Conservation (phyloP, 2,888 invertebrate species). For the Ceriagrion tenellum region DNA sequence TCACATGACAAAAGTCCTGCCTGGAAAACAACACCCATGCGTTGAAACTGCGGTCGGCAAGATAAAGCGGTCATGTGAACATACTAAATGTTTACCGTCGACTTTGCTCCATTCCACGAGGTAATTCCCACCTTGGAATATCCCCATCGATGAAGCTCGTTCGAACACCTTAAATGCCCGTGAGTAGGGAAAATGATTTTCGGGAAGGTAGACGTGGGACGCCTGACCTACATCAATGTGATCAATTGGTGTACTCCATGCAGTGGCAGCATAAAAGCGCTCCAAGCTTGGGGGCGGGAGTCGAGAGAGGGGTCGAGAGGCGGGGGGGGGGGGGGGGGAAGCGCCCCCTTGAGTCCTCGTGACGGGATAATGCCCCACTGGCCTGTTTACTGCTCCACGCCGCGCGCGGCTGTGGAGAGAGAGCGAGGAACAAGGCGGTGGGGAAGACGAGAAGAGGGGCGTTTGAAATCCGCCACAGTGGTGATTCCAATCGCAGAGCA, state of each 20-base stretch:
- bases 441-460: neutral
- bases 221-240: neutral
- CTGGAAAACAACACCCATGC: too few species aligned
- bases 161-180: neutral
- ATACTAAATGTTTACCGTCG: too few species aligned
- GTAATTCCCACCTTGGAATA: too few species aligned
- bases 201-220: neutral
- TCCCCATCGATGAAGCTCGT: too few species aligned
- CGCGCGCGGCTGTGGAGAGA: neutral
- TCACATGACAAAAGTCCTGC: too few species aligned
- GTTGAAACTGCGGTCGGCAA: too few species aligned
- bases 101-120: too few species aligned
- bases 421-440: neutral
- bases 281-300: neutral
- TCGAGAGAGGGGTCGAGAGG: neutral
- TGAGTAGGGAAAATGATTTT: neutral
- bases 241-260: conserved; percentile 2
- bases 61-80: too few species aligned
- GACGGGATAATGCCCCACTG: conserved; percentile 1
- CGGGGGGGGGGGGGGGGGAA: neutral
- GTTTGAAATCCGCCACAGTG: neutral
- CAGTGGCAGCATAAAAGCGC: neutral
- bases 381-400: neutral
- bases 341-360: neutral
- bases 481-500: conserved; percentile 11